Evolutionary conservation across 2,113 vertebrate species (phyloP).

Genomic region (Nothobranchius furzeri): DNA sequence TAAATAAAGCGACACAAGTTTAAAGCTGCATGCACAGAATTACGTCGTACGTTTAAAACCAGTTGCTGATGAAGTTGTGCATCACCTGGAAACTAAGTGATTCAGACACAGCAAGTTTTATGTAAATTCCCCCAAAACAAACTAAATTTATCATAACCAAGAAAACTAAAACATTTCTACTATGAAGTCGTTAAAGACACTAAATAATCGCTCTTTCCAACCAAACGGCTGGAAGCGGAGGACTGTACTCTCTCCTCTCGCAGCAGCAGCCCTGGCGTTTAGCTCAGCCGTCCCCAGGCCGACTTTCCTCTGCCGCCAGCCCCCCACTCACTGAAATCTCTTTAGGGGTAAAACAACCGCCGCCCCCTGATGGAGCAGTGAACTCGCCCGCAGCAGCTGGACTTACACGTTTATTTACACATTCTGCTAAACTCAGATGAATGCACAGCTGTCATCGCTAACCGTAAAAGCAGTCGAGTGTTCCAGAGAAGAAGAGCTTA

Average conservation of each 20-base stretch:
- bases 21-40: no score
- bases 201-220: constrained; percentile 3
- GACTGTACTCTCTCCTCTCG: constrained; percentile 1
- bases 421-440: constrained; percentile 2
- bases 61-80: no score
- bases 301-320: neutral
- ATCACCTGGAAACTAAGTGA: no score
- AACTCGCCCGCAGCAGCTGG: neutral
- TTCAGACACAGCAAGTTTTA: no score
- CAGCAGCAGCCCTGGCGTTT: constrained; percentile 42
- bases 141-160: no score
- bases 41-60: no score
- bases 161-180: no score
- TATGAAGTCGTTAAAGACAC: constrained; percentile 6
- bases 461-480: constrained; percentile 16
- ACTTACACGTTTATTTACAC: neutral
- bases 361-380: constrained; percentile 8
- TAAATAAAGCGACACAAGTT: no score
- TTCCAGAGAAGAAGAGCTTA: constrained; percentile 23
- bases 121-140: no score
- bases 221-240: constrained; percentile 18
- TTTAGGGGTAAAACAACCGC: constrained; percentile 17
- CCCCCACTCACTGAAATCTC: constrained; percentile 31
- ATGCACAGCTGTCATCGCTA: constrained; percentile 5
- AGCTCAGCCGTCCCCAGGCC: constrained; percentile 32